A percentile compares a stretch with the other conserved stretches of the same genome.
Evolutionary conservation across 2,113 vertebrate species (phyloP).

Genomic region (Toxostoma redivivum): DNA sequence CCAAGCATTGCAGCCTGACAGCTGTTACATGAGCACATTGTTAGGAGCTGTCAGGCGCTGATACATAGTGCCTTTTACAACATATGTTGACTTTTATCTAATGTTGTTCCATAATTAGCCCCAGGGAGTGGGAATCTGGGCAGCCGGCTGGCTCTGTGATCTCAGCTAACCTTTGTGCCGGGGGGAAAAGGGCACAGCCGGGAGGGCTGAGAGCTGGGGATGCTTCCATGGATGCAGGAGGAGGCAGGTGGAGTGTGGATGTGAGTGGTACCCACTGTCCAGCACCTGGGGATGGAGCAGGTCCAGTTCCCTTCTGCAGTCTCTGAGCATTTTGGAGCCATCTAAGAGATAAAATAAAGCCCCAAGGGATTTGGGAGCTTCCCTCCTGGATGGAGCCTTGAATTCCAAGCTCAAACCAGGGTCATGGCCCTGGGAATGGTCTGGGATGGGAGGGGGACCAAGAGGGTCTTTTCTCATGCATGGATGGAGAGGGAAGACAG

Average conservation of each 20-base stretch:
- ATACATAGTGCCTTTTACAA: constrained; percentile 78
- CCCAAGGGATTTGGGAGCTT: background rate
- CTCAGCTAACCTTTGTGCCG: constrained; percentile 64
- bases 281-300: background rate
- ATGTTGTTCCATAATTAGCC: constrained; percentile 80
- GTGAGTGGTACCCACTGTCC: accelerated
- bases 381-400: background rate
- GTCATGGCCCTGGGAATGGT: no score
- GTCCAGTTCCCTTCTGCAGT: accelerated
- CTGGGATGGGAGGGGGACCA: background rate
- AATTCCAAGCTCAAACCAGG: background rate
- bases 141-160: constrained; percentile 72
- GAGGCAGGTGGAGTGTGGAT: background rate
- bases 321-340: accelerated
- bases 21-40: constrained; percentile 82
- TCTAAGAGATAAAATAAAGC: background rate
- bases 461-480: background rate
- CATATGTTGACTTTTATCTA: constrained; percentile 86
- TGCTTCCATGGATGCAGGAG: background rate
- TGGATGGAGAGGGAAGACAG: background rate
- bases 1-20: constrained; percentile 71
- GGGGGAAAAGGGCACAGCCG: constrained; percentile 9
- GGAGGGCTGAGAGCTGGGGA: background rate
- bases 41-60: constrained; percentile 79
- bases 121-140: constrained; percentile 68